Conservation (phyloP, 2,888 invertebrate genomes). For the Andrena bucephala region DNA sequence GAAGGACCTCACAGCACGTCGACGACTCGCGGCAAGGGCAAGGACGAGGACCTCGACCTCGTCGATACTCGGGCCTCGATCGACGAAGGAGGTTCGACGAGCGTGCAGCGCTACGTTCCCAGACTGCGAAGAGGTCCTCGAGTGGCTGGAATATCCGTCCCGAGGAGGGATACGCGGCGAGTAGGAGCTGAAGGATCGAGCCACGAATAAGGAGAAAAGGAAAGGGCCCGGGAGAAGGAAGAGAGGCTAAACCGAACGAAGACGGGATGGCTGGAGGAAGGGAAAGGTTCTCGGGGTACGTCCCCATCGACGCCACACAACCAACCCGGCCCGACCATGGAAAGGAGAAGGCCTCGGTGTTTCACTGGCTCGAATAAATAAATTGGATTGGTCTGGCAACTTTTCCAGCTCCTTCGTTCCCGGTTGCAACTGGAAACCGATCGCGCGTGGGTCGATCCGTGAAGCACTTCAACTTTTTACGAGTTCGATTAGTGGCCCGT, state of each 20-base stretch:
- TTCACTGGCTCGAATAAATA: conserved; percentile 62
- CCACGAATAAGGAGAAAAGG: conserved; percentile 9
- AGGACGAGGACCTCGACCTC: conserved; percentile 31
- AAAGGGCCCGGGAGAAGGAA: not conserved
- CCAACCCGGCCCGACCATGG: conserved; percentile 11
- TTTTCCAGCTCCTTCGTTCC: conserved; percentile 37
- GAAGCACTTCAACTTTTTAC: conserved; percentile 61
- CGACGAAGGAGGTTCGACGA: conserved; percentile 35
- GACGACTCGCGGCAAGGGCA: conserved; percentile 9
- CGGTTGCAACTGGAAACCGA: conserved; percentile 49
- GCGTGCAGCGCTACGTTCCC: conserved; percentile 51
- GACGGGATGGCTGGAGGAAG: conserved; percentile 4
- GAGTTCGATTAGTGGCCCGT: conserved; percentile 59
- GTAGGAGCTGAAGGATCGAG: not conserved
- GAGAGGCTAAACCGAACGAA: conserved; percentile 1
- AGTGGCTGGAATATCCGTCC: conserved; percentile 49
- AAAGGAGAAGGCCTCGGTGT: conserved; percentile 21
- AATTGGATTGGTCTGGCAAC: conserved; percentile 64
- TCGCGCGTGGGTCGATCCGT: conserved; percentile 32
- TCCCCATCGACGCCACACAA: conserved; percentile 29
- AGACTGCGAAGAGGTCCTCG: conserved; percentile 45
- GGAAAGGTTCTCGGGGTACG: conserved; percentile 19
- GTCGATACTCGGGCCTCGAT: conserved; percentile 34
- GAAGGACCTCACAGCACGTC: not conserved
- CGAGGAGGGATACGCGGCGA: conserved; percentile 4